These are phyloP conservation scores for Struthidea cinerea DNA, from an alignment of 2,113 vertebrate species.

Conservation along the genomic window DNA sequence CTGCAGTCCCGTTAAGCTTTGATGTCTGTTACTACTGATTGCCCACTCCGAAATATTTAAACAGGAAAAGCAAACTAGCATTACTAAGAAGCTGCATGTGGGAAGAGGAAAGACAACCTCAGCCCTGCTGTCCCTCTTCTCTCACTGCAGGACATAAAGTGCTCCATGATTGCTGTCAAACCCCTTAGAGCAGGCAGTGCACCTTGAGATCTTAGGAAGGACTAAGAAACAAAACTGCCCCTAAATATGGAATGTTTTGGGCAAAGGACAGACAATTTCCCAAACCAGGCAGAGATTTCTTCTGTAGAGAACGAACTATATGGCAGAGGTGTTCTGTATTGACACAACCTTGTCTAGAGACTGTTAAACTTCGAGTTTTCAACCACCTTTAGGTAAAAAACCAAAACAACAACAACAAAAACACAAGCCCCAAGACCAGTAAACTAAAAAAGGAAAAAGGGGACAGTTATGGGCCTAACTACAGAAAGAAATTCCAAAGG, in stretches of 20 bases:
- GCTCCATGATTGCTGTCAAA: not conserved
- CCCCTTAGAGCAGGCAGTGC: accelerated
- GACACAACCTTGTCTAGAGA: not conserved
- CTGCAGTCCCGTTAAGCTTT: not conserved
- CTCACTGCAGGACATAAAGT: accelerated
- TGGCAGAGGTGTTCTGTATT: not conserved
- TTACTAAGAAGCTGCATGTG: not conserved
- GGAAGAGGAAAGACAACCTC: not conserved
- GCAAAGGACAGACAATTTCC: not conserved
- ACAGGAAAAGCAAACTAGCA: not conserved
- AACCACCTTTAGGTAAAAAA: not conserved
- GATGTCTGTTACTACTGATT: not conserved
- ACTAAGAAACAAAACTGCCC: not conserved
- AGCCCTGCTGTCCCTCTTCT: not conserved
- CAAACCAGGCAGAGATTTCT: not conserved
- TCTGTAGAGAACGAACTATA: not conserved
- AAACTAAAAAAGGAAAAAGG: not conserved
- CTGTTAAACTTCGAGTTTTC: not conserved
- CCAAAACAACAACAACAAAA: too few relatives aligned
- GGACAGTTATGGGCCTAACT: not conserved
- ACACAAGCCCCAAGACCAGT: not conserved
- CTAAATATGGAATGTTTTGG: not conserved
- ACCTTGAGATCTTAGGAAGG: not conserved
- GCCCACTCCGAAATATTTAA: not conserved
- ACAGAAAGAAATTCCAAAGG: not conserved